phyloP scores from a whole-genome alignment of 2,113 vertebrate species.

The Tachysurus vachellii region DNA sequence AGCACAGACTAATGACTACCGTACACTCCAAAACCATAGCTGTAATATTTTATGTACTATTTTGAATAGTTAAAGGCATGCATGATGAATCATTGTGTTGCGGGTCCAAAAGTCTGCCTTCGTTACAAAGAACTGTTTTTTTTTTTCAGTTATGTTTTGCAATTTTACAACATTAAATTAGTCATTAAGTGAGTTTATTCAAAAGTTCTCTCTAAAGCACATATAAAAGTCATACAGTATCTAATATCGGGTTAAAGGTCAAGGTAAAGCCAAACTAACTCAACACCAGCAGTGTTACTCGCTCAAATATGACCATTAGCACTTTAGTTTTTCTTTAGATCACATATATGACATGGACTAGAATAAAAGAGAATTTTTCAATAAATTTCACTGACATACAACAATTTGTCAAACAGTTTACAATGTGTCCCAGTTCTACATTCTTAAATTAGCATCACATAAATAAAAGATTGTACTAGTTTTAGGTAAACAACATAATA shows the following conservation, averaged over 20 bases:
- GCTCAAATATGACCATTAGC: background rate
- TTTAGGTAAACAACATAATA: conserved; percentile 13
- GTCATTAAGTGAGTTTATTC: no score
- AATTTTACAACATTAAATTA: background rate
- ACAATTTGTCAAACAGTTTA: background rate
- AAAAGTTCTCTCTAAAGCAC: background rate
- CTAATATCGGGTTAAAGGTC: conserved; percentile 10
- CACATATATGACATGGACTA: background rate
- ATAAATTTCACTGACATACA: no score
- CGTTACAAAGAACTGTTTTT: background rate
- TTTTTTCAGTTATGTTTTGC: background rate
- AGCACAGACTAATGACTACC: conserved; percentile 5
- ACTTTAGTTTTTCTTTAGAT: background rate
- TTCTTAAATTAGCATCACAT: background rate
- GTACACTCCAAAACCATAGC: background rate
- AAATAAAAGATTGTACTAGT: background rate
- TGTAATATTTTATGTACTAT: conserved; percentile 12
- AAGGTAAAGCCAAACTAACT: background rate
- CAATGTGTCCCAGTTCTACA: background rate
- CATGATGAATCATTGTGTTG: conserved; percentile 25
- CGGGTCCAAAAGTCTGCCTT: conserved; percentile 24
- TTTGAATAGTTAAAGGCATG: background rate
- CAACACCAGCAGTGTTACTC: background rate
- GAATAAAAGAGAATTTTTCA: background rate
- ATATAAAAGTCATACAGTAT: no score